These are phyloP conservation scores for Seriola rivoliana DNA, from an alignment of 2,113 vertebrate genomes.

Conservation along the genomic window DNA sequence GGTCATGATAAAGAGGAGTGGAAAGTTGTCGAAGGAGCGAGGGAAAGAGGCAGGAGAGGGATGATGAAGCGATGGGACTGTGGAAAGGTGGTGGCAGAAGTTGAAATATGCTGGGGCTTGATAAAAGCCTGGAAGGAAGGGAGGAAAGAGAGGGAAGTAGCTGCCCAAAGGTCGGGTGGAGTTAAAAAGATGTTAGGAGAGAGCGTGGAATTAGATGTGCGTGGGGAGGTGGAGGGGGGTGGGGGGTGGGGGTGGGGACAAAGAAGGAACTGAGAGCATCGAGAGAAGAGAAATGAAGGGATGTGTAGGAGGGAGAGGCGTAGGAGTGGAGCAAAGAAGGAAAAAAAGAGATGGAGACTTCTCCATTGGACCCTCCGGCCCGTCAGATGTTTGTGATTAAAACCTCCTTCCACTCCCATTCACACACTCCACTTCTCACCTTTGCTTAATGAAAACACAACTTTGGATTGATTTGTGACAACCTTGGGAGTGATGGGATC, in stretches of 20 bases:
- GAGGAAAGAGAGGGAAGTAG: conserved; percentile 26
- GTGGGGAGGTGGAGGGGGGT: too few relatives aligned
- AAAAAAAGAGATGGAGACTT: conserved; percentile 32
- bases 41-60: conserved; percentile 38
- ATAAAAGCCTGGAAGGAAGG: conserved; percentile 45
- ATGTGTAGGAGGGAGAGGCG: conserved; percentile 47
- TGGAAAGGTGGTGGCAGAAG: conserved; percentile 61
- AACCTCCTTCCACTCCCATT: conserved; percentile 56
- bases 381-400: conserved; percentile 68
- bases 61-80: conserved; percentile 54
- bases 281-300: conserved; percentile 33
- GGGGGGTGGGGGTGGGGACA: conserved; percentile 13
- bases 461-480: conserved; percentile 66
- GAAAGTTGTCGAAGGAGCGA: conserved; percentile 50
- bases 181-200: conserved; percentile 28
- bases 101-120: conserved; percentile 54
- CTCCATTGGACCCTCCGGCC: conserved; percentile 39
- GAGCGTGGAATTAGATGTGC: conserved; percentile 23
- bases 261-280: conserved; percentile 52
- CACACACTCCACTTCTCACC: conserved; percentile 64
- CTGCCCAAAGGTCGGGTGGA: conserved; percentile 8
- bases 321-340: conserved; percentile 37
- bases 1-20: conserved; percentile 47
- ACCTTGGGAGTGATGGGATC: conserved; percentile 52
- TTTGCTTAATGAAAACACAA: conserved; percentile 68